phyloP scores from a whole-genome alignment of 2,797 vertebrate species.

The Catharus ustulatus region DNA sequence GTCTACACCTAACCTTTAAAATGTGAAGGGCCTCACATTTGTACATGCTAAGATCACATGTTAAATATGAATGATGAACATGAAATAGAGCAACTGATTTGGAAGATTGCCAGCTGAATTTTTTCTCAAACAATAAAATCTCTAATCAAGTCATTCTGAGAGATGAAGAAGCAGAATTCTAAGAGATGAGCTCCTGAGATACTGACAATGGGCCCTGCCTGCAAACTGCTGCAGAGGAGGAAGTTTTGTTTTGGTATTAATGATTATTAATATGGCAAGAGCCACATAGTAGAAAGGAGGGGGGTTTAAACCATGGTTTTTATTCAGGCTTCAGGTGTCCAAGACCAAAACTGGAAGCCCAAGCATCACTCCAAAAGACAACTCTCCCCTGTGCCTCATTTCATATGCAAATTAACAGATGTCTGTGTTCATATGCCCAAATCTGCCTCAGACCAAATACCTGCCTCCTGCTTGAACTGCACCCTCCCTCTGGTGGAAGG shows the following conservation, averaged over 20 bases:
- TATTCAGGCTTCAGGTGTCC: not conserved
- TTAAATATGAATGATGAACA: constrained; percentile 60
- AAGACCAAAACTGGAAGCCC: not conserved
- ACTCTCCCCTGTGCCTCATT: not conserved
- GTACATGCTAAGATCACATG: constrained; percentile 46
- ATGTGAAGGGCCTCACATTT: constrained; percentile 48
- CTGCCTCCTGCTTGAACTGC: not conserved
- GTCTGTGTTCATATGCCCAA: not conserved
- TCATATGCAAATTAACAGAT: not conserved
- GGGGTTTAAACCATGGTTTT: not conserved
- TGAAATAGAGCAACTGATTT: constrained; percentile 65
- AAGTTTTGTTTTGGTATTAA: constrained; percentile 27
- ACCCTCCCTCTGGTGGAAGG: not conserved
- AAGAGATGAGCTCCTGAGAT: constrained; percentile 59
- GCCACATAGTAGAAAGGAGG: not conserved
- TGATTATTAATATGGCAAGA: constrained; percentile 42
- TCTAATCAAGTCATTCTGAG: constrained; percentile 62
- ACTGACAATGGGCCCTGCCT: constrained; percentile 48
- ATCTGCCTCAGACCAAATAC: not conserved
- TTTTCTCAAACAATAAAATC: constrained; percentile 64
- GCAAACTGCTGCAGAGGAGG: constrained; percentile 61
- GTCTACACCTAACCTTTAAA: constrained; percentile 35
- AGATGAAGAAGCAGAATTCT: constrained; percentile 45
- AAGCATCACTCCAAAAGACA: not conserved
- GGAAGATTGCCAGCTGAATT: constrained; percentile 38